Evolutionary conservation across 2,113 vertebrate species (phyloP).

Genomic region (Rattus rattus): DNA sequence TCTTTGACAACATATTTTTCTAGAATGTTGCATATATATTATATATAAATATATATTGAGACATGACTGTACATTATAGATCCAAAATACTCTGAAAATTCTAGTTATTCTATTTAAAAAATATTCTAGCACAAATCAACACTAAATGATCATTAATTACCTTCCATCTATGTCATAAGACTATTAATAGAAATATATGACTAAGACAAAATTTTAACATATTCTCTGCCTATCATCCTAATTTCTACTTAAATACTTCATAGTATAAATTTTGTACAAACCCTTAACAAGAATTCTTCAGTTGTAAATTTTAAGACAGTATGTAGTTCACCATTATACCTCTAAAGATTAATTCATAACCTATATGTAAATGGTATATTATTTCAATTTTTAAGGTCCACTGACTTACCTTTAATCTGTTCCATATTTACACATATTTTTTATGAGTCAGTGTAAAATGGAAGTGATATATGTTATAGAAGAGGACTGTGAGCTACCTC

Average conservation of each 20-base stretch:
- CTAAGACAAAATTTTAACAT: background rate
- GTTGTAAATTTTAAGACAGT: conserved; percentile 77
- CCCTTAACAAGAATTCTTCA: conserved; percentile 80
- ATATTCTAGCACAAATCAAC: background rate
- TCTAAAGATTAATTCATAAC: conserved; percentile 83
- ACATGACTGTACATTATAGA: background rate
- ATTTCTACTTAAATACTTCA: conserved; percentile 82
- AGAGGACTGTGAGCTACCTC: conserved; percentile 76
- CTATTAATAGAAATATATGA: background rate
- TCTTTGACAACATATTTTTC: background rate
- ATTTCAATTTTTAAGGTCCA: conserved; percentile 65
- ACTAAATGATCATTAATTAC: background rate
- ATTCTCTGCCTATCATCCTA: conserved; percentile 29
- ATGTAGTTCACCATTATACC: conserved; percentile 74
- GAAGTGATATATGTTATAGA: conserved; percentile 81
- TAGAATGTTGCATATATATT: background rate
- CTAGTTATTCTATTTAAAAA: background rate
- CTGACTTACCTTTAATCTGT: conserved; percentile 78
- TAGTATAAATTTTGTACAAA: conserved; percentile 85
- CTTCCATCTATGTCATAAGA: background rate
- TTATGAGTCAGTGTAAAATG: conserved; percentile 71
- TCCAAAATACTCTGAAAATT: background rate
- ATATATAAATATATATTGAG: background rate
- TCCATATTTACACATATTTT: conserved; percentile 81
- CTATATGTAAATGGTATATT: conserved; percentile 79